Evolutionary conservation across 2,113 vertebrate genomes (phyloP), one percentile per base, ranked within the genome.

Genomic region (Phyllostomus hastatus): DNA sequence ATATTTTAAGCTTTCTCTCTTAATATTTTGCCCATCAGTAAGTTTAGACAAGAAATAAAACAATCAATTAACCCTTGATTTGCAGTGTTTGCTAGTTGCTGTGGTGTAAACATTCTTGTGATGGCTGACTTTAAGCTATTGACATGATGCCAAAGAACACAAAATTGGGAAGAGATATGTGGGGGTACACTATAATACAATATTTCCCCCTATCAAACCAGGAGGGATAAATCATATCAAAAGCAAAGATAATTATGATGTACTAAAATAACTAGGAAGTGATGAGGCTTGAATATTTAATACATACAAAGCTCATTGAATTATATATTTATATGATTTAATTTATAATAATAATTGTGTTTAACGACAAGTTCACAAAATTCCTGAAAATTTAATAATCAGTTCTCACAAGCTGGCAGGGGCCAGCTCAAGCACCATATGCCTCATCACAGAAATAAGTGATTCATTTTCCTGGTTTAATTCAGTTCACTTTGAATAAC

Each of bases 251-350:
- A 91, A 67, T 31, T 64, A 10, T 92, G 16, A 11, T 67, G 28
- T 54, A 59, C 2, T 88, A 93, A 93, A 78, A 85, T 88, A 94
- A 91, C 76, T 80, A 88, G 26, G n/a, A 93, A 79, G 33, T 95
- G 31, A 48, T 78, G 50, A 75, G 17, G 20, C 72, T 81, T 82
- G 4, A 72, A 1, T 67, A 64, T 81, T 94, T 85, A n/a, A 78
- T 61, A 90, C 5, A 41, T 43, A 16, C 5, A 91, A 41, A 91
- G 78, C 76, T 43, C 46, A 43, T 24, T 83, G 46, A 46, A 72
- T 54, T 54, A 0, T 31, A 61, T 64, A 86, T 78, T 59, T 93
- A 16, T 72, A 35, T 89, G 52, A 76, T 73, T 81, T 54, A 75
- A 43, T 88, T 92, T 96, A 70, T 72, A 73, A 41, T 33, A 84